A percentile compares a stretch with the other conserved stretches of the same genome.
These are phyloP conservation scores for Enteromius afrohamiltoni DNA, from an alignment of 2,797 vertebrate genomes.

Conservation along the genomic window DNA sequence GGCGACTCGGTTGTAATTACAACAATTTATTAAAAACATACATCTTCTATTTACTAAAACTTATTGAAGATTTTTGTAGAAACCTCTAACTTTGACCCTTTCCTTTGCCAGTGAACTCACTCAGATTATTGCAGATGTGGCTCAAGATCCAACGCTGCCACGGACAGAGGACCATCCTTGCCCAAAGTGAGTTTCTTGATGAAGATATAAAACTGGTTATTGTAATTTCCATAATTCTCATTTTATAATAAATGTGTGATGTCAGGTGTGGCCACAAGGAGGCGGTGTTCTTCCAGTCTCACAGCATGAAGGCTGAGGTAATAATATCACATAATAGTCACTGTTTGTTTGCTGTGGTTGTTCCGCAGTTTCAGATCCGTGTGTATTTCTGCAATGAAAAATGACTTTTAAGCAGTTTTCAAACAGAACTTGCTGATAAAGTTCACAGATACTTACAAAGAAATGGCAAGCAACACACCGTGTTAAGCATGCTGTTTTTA, in stretches of 20 bases:
- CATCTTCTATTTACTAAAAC: too few relatives aligned
- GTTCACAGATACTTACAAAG: not conserved
- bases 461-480: not conserved
- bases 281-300: conserved; percentile 96
- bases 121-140: conserved; percentile 94
- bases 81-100: not conserved
- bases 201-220: not conserved
- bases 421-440: not conserved
- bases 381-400: not conserved
- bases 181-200: conserved; percentile 82
- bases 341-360: not conserved
- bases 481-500: not conserved
- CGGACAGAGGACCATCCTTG: conserved; percentile 93
- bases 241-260: not conserved
- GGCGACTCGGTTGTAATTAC: not conserved
- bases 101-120: conserved; percentile 84
- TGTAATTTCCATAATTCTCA: too few relatives aligned
- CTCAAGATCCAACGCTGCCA: conserved; percentile 92
- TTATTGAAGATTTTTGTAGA: not conserved
- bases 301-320: conserved; percentile 95
- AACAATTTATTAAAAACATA: too few relatives aligned
- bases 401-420: not conserved
- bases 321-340: not conserved
- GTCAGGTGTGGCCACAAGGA: conserved; percentile 94
- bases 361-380: not conserved